A percentile compares a stretch with the other conserved stretches of the same genome.
Evolutionary conservation across 1,140 invertebrate genomes (phyloP).

Genomic region (Bombus superbus): DNA sequence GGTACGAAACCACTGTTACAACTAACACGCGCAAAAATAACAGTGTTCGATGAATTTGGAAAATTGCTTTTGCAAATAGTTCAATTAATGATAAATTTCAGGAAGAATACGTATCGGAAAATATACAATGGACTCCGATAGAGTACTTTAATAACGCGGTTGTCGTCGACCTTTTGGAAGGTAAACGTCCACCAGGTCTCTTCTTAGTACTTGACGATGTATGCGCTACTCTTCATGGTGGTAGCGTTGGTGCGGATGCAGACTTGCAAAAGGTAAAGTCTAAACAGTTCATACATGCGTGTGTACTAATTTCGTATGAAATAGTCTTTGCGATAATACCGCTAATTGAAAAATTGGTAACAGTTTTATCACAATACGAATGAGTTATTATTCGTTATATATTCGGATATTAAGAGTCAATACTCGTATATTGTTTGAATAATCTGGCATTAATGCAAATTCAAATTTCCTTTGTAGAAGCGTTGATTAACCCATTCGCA

Average conservation of each 20-base stretch:
- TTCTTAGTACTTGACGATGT: slow-evolving; percentile 89
- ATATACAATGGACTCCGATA: slow-evolving; percentile 89
- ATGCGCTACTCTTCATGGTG: slow-evolving; percentile 89
- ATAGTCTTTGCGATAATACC: not conserved
- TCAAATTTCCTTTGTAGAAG: too few species aligned
- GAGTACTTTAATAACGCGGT: slow-evolving; percentile 91
- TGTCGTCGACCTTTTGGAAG: slow-evolving; percentile 88
- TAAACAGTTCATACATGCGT: not conserved
- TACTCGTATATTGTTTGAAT: too few species aligned
- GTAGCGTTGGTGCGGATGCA: slow-evolving; percentile 86
- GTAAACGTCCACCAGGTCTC: slow-evolving; percentile 85
- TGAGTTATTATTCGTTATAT: too few species aligned
- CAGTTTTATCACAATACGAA: not conserved
- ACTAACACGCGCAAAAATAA: too few species aligned
- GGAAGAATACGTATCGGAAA: slow-evolving; percentile 90
- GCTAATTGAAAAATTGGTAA: not conserved
- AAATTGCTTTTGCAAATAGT: not conserved
- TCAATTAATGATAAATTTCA: slow-evolving; percentile 73
- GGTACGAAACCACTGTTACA: too few species aligned
- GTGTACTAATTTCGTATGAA: not conserved
- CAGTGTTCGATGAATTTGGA: too few species aligned
- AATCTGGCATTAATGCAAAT: too few species aligned
- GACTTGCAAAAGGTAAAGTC: slow-evolving; percentile 84
- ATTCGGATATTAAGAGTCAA: too few species aligned
- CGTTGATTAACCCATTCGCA: too few species aligned